These are phyloP conservation scores for Montipora efflorescens DNA, from an alignment of 64 coral and sea anemone species.

Conservation along the genomic window DNA sequence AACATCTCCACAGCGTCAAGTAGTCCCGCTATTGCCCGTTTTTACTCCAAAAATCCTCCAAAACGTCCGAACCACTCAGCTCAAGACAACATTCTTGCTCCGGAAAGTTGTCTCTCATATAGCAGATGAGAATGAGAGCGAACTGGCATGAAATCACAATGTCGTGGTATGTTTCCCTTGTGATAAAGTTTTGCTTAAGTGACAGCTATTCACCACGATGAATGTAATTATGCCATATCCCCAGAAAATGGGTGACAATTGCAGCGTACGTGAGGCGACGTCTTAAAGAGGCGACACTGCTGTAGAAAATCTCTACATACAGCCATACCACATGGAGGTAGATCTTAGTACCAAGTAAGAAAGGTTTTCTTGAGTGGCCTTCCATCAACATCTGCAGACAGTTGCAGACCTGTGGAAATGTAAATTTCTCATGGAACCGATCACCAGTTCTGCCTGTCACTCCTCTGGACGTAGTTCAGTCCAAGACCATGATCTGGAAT, in stretches of 20 bases:
- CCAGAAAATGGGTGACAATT: conserved; percentile 35
- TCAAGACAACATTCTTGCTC: conserved; percentile 48
- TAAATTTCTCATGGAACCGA: conserved; percentile 68
- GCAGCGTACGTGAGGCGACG: conserved; percentile 35
- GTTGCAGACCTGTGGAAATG: conserved; percentile 30
- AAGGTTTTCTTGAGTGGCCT: background rate
- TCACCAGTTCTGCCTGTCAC: conserved; percentile 63
- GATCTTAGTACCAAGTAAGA: conserved; percentile 40
- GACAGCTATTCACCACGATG: conserved; percentile 4
- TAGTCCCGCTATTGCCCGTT: conserved; percentile 41
- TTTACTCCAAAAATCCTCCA: conserved; percentile 75
- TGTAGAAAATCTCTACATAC: conserved; percentile 60
- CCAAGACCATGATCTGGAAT: conserved; percentile 51
- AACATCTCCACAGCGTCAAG: too few relatives aligned
- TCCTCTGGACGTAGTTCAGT: conserved; percentile 29
- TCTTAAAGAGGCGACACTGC: background rate
- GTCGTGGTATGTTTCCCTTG: conserved; percentile 61
- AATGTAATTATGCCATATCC: conserved; percentile 64
- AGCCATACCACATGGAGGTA: conserved; percentile 50
- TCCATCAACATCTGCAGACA: conserved; percentile 10
- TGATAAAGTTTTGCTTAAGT: conserved; percentile 53
- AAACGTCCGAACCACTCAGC: conserved; percentile 42
- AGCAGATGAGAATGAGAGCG: conserved; percentile 64
- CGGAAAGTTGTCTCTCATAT: conserved; percentile 60
- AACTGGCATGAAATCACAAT: conserved; percentile 61